Base-by-base conservation (phyloP, 2,888 invertebrate genomes). In the Thecophora atra region DNA sequence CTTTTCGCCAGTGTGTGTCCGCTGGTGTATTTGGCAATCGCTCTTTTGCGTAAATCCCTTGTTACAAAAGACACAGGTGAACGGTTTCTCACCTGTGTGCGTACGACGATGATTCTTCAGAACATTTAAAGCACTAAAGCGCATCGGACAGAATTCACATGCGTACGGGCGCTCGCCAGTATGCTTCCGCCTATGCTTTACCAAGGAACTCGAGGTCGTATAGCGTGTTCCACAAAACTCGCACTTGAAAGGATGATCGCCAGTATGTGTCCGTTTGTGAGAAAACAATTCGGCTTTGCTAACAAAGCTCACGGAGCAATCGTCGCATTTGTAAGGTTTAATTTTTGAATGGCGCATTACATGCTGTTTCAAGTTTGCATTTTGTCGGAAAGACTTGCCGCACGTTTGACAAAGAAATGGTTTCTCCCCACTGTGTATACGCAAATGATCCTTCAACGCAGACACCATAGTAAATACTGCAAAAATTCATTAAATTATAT, bases 221-320 rank as follows among this genome's bases (percentile, higher is more conserved):
- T 90, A 91, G 0, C 88, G 87, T 13, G 88, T 85, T 0, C 87
- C 86, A 58, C 90, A 90, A 7, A 87, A 87, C 19, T 88, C 88
- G 67, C 90, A 90, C 0, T 88, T 86, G 76, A 89, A 90, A 0
- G 90, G 90, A 75, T 90, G 90, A 0, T 89, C 90, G 0, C 90
- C 90, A 8, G 88, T 89, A 81, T 90, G 90, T 60, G 88, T 90
- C 0, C 90, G 87, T 0, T 80, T 82, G 78, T 90, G 90, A 0
- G 90, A 89, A 11, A 88, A 88, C 0, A 90, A 76, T 77, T 90
- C 90, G 0, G 84, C 86, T 75, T 87, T 87, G 56, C 86, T 87
- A 0, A 87, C 87, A 73, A 86, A 87, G 81, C 88, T 82, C 77
- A 87, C 85, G 1, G 86, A 83, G 78, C 90, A 91, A 26, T 79